Conservation (phyloP, 2,113 vertebrate species). For the Sakesphorus luctuosus region DNA sequence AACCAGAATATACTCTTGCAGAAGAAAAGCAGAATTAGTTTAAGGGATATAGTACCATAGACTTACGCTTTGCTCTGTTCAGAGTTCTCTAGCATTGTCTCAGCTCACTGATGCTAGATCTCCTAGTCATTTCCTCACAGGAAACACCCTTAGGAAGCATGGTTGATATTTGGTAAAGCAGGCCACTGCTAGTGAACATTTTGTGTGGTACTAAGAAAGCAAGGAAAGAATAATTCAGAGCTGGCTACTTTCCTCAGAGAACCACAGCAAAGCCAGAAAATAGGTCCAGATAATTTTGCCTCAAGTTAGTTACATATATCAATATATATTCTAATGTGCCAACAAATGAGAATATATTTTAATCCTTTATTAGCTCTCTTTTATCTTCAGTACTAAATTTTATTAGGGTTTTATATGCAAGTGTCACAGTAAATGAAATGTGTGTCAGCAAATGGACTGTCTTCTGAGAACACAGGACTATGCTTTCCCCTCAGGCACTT, state of each 20-base stretch:
- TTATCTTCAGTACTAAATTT: not conserved
- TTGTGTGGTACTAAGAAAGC: not conserved
- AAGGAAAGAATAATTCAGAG: not conserved
- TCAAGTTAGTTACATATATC: not conserved
- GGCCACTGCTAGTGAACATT: not conserved
- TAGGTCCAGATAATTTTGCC: not conserved
- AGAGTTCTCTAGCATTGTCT: not conserved
- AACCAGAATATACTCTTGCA: not conserved
- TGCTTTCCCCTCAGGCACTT: not conserved
- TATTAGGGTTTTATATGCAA: not conserved
- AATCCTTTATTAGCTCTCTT: not conserved
- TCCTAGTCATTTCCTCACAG: not conserved
- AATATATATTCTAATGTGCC: not conserved
- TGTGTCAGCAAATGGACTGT: not conserved
- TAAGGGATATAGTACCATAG: not conserved
- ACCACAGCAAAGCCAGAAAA: not conserved
- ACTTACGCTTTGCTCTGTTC: not conserved
- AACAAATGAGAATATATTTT: conserved; percentile 9
- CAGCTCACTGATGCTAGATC: not conserved
- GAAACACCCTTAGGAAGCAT: rapidly evolving
- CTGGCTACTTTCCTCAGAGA: not conserved
- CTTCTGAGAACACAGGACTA: not conserved
- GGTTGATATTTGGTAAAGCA: not conserved
- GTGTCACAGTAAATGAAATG: conserved; percentile 28
- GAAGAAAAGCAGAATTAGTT: not conserved